Base-by-base conservation (phyloP, 2,113 vertebrate genomes). In the Epinephelus fuscoguttatus region DNA sequence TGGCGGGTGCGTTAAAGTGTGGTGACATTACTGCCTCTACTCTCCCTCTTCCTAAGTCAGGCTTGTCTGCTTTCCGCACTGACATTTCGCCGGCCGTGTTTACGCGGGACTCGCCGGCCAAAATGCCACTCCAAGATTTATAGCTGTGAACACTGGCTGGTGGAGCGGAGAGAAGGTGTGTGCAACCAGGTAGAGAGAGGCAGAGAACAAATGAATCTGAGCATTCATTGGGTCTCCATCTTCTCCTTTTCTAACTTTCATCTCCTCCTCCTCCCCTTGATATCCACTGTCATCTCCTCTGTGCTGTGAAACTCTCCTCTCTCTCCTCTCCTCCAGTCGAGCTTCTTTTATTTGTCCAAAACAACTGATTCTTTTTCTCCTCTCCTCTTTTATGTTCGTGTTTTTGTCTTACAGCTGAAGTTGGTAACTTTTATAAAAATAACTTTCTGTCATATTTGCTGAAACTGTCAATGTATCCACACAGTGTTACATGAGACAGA, bases 81-180 rank as follows among this genome's bases (percentile, higher is more conserved):
- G 94, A 94, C 93, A 94, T 94, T 94, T 94, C 70, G 73, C 85
- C 60, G 80, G 85, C 86, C 83, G 79, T 92, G 90, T 93, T 92
- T 91, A 89, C 78, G 86, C 70, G 86, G 70, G 71, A 89, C 87
- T 92, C 62, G 52, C 82, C 23, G 82, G 90, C 87, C 91, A 84
- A 94, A 93, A 93, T 94, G 93, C 91, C 94, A 92, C 78, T 80
- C 49, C 21, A 25, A 91, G 94, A 94, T 93, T 94, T 94, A 92
- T 91, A 82, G 88, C 84, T 78, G 82, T 91, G 92, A 93, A 91
- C 80, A 84, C 77, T 81, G 91, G 83, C 86, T 66, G 84, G 55
- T 83, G 81, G 89, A 88, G 91, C 69, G 55, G 69, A 88, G 85
- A 89, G 75, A n/a, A 62, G 86, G 79, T 72, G 78, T 70, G 84